These are phyloP conservation scores for Fukomys damarensis DNA, from an alignment of 2,113 vertebrate genomes.

Conservation along the genomic window DNA sequence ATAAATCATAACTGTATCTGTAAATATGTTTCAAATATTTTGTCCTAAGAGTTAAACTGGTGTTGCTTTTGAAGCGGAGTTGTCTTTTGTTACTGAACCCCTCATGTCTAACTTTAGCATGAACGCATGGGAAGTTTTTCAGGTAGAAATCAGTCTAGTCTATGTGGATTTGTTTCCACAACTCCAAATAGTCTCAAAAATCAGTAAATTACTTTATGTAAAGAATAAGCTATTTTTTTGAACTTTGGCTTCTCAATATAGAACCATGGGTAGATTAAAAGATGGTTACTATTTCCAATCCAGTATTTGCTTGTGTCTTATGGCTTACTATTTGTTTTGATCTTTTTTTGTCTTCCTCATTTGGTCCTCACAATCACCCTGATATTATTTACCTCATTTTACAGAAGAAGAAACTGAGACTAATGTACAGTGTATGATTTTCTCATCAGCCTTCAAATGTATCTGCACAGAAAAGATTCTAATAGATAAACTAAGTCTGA, in stretches of 20 bases:
- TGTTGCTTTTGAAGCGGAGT: neutral
- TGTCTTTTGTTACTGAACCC: neutral
- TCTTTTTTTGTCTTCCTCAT: neutral
- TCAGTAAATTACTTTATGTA: neutral
- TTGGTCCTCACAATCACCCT: neutral
- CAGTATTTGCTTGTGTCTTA: neutral
- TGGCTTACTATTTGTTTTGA: neutral
- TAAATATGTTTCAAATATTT: neutral
- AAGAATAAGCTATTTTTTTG: neutral
- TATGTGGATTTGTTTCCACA: neutral
- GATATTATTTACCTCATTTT: neutral
- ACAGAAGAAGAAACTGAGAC: neutral
- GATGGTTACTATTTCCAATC: neutral
- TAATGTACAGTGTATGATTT: neutral
- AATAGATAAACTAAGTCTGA: neutral
- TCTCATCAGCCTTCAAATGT: slow-evolving; percentile 19
- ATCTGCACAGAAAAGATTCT: neutral
- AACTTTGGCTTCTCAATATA: neutral
- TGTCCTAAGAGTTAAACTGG: neutral
- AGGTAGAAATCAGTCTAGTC: neutral
- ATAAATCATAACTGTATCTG: neutral
- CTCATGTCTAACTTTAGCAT: neutral
- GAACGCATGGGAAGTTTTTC: neutral
- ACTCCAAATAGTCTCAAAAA: neutral
- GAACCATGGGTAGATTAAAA: neutral